These are phyloP conservation scores for Ellobius talpinus DNA, from an alignment of 2,113 vertebrate genomes.

Conservation along the genomic window DNA sequence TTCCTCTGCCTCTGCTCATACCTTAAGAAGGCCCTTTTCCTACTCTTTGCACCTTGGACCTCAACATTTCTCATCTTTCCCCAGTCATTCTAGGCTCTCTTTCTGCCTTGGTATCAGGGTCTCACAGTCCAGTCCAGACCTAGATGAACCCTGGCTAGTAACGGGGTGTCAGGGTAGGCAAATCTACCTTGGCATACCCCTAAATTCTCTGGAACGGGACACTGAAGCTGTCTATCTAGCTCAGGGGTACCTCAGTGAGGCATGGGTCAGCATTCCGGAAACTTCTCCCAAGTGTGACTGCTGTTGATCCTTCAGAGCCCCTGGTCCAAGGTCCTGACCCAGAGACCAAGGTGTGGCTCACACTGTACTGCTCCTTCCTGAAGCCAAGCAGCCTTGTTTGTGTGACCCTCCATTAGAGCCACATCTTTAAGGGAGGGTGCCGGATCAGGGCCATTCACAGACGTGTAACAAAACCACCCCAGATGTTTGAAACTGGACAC, in stretches of 20 bases:
- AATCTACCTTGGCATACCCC: neutral
- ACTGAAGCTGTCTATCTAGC: fast-evolving
- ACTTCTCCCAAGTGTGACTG: neutral
- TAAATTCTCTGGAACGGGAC: neutral
- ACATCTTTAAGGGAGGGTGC: neutral
- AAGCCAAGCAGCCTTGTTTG: fast-evolving
- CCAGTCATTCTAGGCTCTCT: neutral
- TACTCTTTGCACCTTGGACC: neutral
- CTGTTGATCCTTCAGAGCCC: no score
- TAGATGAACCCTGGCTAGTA: neutral
- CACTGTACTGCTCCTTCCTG: neutral
- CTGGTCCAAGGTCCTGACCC: neutral
- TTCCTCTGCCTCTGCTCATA: neutral
- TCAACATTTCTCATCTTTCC: neutral
- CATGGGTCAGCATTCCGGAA: neutral
- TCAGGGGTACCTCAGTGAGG: fast-evolving
- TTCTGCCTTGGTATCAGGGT: neutral
- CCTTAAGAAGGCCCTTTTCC: neutral
- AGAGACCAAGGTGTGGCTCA: neutral
- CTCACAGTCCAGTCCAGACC: neutral
- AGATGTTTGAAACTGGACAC: neutral
- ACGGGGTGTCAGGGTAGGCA: neutral
- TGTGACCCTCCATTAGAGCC: neutral
- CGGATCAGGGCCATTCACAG: neutral
- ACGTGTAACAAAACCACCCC: neutral